phyloP scores from a whole-genome alignment of 2,888 invertebrate species.

The Lithophane socia region DNA sequence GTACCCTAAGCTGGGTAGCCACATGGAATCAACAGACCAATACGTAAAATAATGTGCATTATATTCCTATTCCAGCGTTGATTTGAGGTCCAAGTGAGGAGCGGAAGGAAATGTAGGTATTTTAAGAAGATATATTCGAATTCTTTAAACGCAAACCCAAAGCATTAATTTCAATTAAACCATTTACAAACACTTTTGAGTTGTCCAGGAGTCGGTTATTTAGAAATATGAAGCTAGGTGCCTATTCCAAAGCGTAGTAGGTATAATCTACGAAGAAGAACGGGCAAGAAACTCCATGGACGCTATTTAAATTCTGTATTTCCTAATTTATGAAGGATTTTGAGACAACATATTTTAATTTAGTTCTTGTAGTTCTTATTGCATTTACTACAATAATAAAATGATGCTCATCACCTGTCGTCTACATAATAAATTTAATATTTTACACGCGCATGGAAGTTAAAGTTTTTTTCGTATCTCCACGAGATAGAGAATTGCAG shows the following conservation, averaged over 20 bases:
- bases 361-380: not conserved
- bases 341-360: not conserved
- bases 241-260: not conserved
- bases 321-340: not conserved
- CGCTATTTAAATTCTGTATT: not conserved
- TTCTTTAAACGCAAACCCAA: not conserved
- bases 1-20: slow-evolving; percentile 47
- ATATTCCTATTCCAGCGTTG: slow-evolving; percentile 54
- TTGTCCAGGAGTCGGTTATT: not conserved
- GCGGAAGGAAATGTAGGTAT: not conserved
- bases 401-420: not conserved
- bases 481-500: not conserved
- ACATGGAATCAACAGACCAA: slow-evolving; percentile 49
- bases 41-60: slow-evolving; percentile 64
- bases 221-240: not conserved
- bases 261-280: not conserved
- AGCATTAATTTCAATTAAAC: not conserved
- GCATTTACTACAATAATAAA: not conserved
- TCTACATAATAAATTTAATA: not conserved
- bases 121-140: not conserved
- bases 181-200: not conserved
- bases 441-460: not conserved
- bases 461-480: not conserved
- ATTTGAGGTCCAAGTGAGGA: slow-evolving; percentile 36
- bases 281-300: not conserved